phyloP scores from a whole-genome alignment of 2,888 invertebrate genomes.

The Sturmia bella region DNA sequence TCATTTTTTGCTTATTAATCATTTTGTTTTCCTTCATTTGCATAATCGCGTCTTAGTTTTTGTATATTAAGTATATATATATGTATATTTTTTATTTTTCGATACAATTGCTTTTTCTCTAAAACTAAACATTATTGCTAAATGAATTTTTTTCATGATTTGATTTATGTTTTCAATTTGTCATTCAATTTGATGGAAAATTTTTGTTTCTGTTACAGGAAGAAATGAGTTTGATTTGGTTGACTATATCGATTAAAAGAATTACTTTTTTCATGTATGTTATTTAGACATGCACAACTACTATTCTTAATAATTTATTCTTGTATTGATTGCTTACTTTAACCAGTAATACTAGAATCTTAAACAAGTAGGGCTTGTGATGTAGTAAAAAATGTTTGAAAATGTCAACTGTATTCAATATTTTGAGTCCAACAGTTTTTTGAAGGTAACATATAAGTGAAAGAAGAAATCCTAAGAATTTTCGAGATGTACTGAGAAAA shows the following conservation, averaged over 20 bases:
- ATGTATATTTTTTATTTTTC: conserved; percentile 15
- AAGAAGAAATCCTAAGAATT: too few species aligned
- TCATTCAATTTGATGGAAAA: conserved; percentile 30
- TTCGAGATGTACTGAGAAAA: too few species aligned
- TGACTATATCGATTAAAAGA: background rate
- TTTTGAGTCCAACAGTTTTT: too few species aligned
- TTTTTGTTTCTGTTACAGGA: conserved; percentile 53
- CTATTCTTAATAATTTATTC: conserved; percentile 25
- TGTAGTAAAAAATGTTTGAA: too few species aligned
- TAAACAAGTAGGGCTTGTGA: too few species aligned
- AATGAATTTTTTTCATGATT: background rate
- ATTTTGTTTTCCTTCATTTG: conserved; percentile 31
- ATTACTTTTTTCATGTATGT: conserved; percentile 20
- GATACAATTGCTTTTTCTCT: conserved; percentile 14
- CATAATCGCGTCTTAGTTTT: conserved; percentile 1
- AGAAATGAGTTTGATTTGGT: conserved; percentile 44
- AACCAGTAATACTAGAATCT: background rate
- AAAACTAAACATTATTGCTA: conserved; percentile 43
- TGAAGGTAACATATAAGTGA: too few species aligned
- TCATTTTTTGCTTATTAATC: conserved; percentile 19
- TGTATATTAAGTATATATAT: conserved; percentile 24
- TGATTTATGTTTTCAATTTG: conserved; percentile 19
- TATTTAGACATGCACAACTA: conserved; percentile 55
- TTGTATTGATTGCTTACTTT: conserved; percentile 22
- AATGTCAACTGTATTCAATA: too few species aligned